Base-by-base conservation (phyloP, 2,113 vertebrate genomes). In the Neolamprologus sp. region DNA sequence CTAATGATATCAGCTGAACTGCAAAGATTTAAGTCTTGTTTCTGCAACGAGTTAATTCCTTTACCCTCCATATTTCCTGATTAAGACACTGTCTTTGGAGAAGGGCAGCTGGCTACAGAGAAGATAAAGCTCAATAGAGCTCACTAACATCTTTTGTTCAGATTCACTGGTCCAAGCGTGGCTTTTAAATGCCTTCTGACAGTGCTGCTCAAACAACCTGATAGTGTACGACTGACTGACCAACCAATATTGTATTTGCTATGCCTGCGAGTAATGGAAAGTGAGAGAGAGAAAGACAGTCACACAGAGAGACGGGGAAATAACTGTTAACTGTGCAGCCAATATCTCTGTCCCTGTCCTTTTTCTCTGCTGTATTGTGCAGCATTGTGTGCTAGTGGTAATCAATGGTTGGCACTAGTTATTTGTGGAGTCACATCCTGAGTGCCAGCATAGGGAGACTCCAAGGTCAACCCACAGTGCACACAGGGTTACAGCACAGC, bases 331-430 rank as follows among this genome's bases (percentile, higher is more conserved):
- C 87, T 82, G 82, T 80, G 86, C 83, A 90, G 93, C 92, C 92
- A 87, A 93, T 94, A 94, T 86, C 88, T 87, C 92, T 91, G 85
- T 91, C 91, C 87, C 85, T 45, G 86, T 89, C 88, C 82, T n/a
- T 91, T 91, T 90, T 91, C 89, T 94, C 16, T 85, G 86, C 82
- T 82, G 84, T 85, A 63, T 17, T 89, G 91, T 90, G 91, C 47
- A 17, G 73, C 42, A 7, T 68, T 90, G 86, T 92, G 92, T 90
- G 88, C 86, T 93, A 94, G 93, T 14, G 90, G 94, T 90, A 95
- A 96, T 96, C 95, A 92, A 96, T 96, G 89, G 84, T 87, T 93
- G 93, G 88, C 92, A 82, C 90, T 92, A 84, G 94, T 93, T 92
- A 94, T 94, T 93, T 94, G 92, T 94, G 80, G 93, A 92, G 88